Base-by-base conservation (phyloP, 2,888 invertebrate genomes). In the Polydesmus complanatus region DNA sequence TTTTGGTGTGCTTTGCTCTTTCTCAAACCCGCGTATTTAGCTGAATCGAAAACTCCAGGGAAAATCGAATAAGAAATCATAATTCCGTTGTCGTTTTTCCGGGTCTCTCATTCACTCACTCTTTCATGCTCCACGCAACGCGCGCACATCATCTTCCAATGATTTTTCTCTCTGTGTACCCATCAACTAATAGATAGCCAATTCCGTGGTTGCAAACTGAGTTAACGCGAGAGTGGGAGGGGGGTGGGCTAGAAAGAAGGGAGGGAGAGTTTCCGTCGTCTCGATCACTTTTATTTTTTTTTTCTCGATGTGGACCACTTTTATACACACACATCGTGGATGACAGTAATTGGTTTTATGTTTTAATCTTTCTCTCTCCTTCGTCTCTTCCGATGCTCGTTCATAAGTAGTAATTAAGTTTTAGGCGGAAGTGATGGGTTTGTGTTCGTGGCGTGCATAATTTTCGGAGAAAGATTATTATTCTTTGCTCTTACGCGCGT, bases 41-140 rank as follows among this genome's bases (percentile, higher is more conserved):
- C 37, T 37, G 37, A 8, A 37, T 37, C 37, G 14, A 37, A 37
- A 37, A 8, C 37, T 37, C 1, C 27, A 27, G 56, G 61, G 51
- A 47, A 50, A 56, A 61, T 26, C 61, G 57, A 61, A 61, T 61
- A 61, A 61, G 61, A 61, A 61, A 61, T 61, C 61, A 61, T 61
- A 61, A 61, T 61, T 61, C 61, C 56, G 56, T 61, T 61, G 56
- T 61, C 61, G 58, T 37, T 37, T 37, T 37, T 37, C 37, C 37
- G 37, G 37, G 5, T 37, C 37, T 14, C 14, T 37, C 37, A 8
- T 14, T 8, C 14, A 8, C 14, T 37, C 37, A 8, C 8, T 37
- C 8, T 37, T 37, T 37, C 37, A 37, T 37, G 5, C n/a, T n/a
- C 37, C 14, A 37, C 37, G 5, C 5, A 5, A 37, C 5, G 37